Conservation (phyloP, 2,888 invertebrate species). For the Hoplodrina blanda region DNA sequence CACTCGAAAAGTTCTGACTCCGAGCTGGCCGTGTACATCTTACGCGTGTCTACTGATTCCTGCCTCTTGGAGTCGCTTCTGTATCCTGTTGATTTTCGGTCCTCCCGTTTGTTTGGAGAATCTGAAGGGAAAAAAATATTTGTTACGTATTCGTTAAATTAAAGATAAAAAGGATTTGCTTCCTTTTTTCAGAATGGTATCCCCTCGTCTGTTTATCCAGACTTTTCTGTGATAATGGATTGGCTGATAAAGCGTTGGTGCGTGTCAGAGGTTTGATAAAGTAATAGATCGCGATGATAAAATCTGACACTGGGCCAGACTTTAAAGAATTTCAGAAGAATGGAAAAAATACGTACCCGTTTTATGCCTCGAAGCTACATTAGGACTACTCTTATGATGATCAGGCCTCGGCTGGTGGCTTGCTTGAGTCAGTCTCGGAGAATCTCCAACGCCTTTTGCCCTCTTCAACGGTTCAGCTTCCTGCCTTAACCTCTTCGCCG, state of each 20-base stretch:
- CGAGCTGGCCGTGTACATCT: conserved; percentile 94
- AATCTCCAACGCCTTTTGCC: conserved; percentile 84
- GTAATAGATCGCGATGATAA: too few species aligned
- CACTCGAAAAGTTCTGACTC: conserved; percentile 96
- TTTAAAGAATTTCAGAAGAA: too few species aligned
- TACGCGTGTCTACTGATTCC: conserved; percentile 82
- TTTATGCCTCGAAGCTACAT: conserved; percentile 90
- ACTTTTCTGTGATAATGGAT: too few species aligned
- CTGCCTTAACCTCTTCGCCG: conserved; percentile 84
- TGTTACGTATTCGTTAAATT: too few species aligned
- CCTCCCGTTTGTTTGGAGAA: conserved; percentile 83
- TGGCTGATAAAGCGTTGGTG: too few species aligned
- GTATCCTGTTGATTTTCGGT: conserved; percentile 89
- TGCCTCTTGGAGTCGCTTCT: conserved; percentile 86
- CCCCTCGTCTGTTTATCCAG: too few species aligned
- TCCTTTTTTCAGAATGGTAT: too few species aligned
- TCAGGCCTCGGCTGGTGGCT: conserved; percentile 79
- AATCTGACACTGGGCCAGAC: too few species aligned
- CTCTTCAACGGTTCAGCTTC: conserved; percentile 87
- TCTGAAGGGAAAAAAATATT: conserved; percentile 67
- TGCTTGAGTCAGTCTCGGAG: conserved; percentile 83
- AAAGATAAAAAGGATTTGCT: too few species aligned
- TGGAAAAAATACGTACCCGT: conserved; percentile 68
- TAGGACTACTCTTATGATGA: conserved; percentile 92
- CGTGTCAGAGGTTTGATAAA: too few species aligned